Conservation (phyloP, 2,113 vertebrate genomes). For the Pelecanus crispus region DNA sequence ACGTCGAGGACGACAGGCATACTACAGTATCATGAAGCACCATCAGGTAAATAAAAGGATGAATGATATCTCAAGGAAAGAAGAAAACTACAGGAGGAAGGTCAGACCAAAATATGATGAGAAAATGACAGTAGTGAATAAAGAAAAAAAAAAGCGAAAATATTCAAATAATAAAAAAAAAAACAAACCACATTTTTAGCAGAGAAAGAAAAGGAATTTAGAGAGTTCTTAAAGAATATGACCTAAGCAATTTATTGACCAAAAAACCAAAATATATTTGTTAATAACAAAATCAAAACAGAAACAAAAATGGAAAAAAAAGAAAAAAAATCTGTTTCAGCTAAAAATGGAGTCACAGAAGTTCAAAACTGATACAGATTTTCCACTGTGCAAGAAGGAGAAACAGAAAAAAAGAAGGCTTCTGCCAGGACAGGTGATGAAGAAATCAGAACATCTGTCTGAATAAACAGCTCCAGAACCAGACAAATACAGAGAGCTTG, state of each 20-base stretch:
- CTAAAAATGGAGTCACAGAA: background rate
- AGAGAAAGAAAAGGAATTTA: background rate
- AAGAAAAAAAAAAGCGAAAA: background rate
- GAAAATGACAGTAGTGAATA: background rate
- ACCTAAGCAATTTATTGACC: background rate
- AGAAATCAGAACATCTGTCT: conserved; percentile 32
- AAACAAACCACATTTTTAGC: background rate
- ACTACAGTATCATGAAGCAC: background rate
- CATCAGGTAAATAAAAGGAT: background rate
- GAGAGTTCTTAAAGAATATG: background rate
- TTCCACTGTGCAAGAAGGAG: conserved; percentile 27
- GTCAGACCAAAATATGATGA: background rate
- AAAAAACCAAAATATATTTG: background rate
- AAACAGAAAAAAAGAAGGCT: background rate
- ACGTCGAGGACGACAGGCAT: background rate
- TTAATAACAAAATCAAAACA: background rate
- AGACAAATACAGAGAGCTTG: background rate
- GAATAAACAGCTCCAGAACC: conserved; percentile 31
- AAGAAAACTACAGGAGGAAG: background rate
- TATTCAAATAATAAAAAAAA: background rate
- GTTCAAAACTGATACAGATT: background rate
- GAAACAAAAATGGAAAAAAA: background rate
- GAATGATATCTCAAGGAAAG: background rate
- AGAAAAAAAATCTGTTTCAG: background rate
- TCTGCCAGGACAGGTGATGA: conserved; percentile 40